phyloP scores from a whole-genome alignment of 2,113 vertebrate species.

The Gymnogyps californianus region DNA sequence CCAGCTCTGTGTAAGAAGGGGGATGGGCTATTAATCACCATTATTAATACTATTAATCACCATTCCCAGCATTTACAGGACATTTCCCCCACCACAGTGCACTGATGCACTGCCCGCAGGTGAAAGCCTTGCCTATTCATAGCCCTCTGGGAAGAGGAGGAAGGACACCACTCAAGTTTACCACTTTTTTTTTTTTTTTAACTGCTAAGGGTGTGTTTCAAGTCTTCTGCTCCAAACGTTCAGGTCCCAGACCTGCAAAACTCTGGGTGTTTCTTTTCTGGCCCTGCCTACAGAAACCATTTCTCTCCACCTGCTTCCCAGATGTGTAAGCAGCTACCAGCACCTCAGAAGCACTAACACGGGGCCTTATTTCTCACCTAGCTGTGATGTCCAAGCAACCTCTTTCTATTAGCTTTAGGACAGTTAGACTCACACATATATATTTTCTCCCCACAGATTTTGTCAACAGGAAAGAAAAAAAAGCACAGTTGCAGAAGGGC shows the following conservation, averaged over 20 bases:
- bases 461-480: not conserved
- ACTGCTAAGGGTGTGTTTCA: not conserved
- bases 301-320: not conserved
- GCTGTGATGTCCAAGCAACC: not conserved
- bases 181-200: not conserved
- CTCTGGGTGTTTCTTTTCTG: not conserved
- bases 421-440: not conserved
- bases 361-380: not conserved
- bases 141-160: not conserved
- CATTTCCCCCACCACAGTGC: not conserved
- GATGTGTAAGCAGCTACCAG: not conserved
- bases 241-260: not conserved
- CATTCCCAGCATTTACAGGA: not conserved
- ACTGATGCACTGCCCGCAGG: not conserved
- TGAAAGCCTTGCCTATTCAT: not conserved
- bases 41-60: not conserved
- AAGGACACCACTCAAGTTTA: not conserved
- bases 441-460: not conserved
- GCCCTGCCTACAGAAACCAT: not conserved
- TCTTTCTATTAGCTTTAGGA: not conserved
- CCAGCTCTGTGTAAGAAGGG: not conserved
- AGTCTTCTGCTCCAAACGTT: accelerated
- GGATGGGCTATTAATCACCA: not conserved
- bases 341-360: not conserved
- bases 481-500: not conserved